Evolutionary conservation across 2,797 vertebrate genomes (phyloP), one percentile per base, ranked within the genome.

Genomic region (Pseudomugil gertrudae): DNA sequence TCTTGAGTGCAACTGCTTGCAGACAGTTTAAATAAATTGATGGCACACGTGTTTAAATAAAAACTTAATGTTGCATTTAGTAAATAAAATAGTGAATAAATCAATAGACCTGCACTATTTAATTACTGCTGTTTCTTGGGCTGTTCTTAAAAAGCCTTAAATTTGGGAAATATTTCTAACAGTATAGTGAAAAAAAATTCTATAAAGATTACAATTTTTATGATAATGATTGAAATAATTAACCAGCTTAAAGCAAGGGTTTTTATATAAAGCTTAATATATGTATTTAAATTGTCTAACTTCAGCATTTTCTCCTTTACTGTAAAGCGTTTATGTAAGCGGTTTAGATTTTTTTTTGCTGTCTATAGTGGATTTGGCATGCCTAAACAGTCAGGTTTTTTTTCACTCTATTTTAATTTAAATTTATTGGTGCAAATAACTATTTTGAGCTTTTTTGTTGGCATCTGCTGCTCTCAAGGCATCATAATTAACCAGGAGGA

Each of bases 401-500:
- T 81, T 59, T 13, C 35, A 64, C 35, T 78, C 32, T 62, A 70
- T 84, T 67, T 59, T 85, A 87, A 86, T 77, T 32, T 64, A 48
- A 63, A 78, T 74, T 57, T 73, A 52, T 77, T 67, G 68, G 82
- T 74, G 72, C 70, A 87, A 89, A 90, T 81, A 17, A 51, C 69
- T 89, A 79, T 88, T 85, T 89, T 80, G 71, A 76, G 23, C 10
- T 50, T 11, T 50, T 50, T 50, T 50, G 47, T 50, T 81, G 78
- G 76, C 87, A 82, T 84, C 74, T 83, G 81, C 63, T 73, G 74
- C 71, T 79, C 79, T 79, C 62, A 68, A 76, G 79, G 69, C 27
- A 26, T 71, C 82, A 78, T 89, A 86, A 91, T 90, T 89, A 86
- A 89, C 81, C 83, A 83, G 79, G 78, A 82, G 62, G 78, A 68